Base-by-base conservation (phyloP, 2,797 vertebrate species). In the Myotis daubentonii region DNA sequence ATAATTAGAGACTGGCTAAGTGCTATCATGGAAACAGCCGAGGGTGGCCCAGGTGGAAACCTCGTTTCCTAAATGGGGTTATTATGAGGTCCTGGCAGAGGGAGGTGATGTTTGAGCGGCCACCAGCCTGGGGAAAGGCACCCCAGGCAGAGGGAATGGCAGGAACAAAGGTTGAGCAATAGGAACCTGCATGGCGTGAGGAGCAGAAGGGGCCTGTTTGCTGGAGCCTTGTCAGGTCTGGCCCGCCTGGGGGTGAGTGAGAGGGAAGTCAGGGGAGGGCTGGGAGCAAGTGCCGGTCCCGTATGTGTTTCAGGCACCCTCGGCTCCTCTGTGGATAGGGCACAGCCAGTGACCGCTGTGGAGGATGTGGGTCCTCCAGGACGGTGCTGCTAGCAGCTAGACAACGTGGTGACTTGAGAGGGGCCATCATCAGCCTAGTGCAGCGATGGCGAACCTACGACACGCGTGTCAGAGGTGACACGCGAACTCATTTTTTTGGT, bases 1-100 rank as follows among this genome's bases (percentile, higher is more conserved):
- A 38, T 96, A 94, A 96, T 96, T 96, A 96, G 82, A 95, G 95
- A 33, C 80, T 41, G 68, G 55, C 49, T 41, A 0, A 19, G 47
- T 41, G 87, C 81, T 47, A 23, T 33, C 28, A 84, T 94, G 82
- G 93, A 83, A 94, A 72, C 49, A 62, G 57, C 82, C 41, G 57
- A 91, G 70, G 87, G 92, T 87, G 87, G 71, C 87, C 72, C 53
- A 86, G 81, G 86, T 89, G 55, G 94, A 88, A 92, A 72, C 47
- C 85, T 72, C 9, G 2, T 8, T 65, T 53, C 79, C 79, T 44
- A 8, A 28, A 82, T 44, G 72, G 57, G 79, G 80, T 84, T 95
- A 84, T 96, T 93, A 94, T 36, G 62, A 91, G 89, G 83, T 25
- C 75, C 30, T 71, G 79, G 79, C n/a, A 8, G 4, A 51, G 44